A percentile compares a stretch with the other conserved stretches of the same genome.
These are phyloP conservation scores for Scrobipalpa costella DNA, from an alignment of 2,888 invertebrate genomes.

Conservation along the genomic window DNA sequence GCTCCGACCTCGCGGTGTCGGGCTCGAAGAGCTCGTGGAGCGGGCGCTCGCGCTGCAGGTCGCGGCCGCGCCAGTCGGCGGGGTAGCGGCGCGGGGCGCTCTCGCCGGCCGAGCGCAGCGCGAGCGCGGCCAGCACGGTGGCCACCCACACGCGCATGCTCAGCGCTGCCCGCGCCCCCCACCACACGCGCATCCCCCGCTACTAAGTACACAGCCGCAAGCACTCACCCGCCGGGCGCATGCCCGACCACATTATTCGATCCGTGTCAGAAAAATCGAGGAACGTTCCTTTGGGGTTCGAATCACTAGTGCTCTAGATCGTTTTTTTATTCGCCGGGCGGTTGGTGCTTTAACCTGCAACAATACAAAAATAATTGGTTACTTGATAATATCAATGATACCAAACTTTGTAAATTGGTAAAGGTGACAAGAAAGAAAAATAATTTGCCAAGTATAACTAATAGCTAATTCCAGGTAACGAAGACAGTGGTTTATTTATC, in stretches of 20 bases:
- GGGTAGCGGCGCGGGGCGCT: conserved; percentile 64
- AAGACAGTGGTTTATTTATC: conserved; percentile 6
- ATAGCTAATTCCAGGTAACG: neutral
- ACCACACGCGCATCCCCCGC: conserved; percentile 61
- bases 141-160: conserved; percentile 74
- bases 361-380: neutral
- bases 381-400: neutral
- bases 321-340: neutral
- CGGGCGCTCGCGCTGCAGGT: conserved; percentile 59
- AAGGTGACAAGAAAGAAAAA: neutral
- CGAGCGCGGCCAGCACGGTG: conserved; percentile 68
- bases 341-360: neutral
- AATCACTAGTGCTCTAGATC: neutral
- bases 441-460: neutral
- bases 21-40: conserved; percentile 70
- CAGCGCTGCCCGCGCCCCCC: conserved; percentile 60
- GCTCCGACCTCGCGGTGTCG: conserved; percentile 48
- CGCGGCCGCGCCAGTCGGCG: conserved; percentile 60
- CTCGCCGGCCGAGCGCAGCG: conserved; percentile 68
- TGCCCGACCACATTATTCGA: conserved; percentile 74
- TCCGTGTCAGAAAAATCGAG: conserved; percentile 40
- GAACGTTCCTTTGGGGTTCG: conserved; percentile 36
- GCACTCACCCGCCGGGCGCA: conserved; percentile 62
- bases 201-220: conserved; percentile 70
- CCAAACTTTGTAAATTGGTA: neutral